These are phyloP conservation scores for Oreamnos americanus DNA, from an alignment of 2,113 vertebrate species.

Conservation along the genomic window DNA sequence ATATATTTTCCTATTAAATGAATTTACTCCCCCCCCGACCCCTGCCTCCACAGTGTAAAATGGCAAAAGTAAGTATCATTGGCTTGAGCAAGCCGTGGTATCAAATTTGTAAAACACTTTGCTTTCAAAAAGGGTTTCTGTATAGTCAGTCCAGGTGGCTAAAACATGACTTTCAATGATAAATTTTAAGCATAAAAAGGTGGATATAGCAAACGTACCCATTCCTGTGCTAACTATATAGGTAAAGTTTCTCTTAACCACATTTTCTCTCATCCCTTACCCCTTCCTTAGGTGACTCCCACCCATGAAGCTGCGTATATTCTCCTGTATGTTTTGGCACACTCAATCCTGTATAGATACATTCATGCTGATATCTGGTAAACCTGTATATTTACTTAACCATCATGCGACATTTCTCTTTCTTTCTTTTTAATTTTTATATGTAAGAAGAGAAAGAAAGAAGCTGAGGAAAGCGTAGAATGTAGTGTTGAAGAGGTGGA, in stretches of 20 bases:
- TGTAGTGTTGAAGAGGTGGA: conserved; percentile 61
- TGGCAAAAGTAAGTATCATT: neutral
- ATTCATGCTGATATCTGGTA: neutral
- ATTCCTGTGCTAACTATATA: neutral
- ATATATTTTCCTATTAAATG: neutral
- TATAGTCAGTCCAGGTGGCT: neutral
- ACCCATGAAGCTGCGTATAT: too few species aligned
- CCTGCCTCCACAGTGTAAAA: too few species aligned
- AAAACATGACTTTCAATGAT: neutral
- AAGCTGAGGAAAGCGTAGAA: conserved; percentile 36
- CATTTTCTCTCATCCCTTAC: neutral
- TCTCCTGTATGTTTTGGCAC: neutral
- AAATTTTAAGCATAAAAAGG: accelerated
- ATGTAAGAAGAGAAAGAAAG: conserved; percentile 74
- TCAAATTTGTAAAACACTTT: neutral
- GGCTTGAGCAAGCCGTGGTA: neutral
- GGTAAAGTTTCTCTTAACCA: neutral
- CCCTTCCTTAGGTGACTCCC: neutral
- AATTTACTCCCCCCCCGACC: neutral
- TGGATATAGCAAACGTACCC: accelerated
- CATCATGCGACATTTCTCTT: neutral
- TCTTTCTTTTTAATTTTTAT: neutral
- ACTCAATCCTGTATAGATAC: neutral
- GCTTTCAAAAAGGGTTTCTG: neutral
- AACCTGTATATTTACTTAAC: neutral